Percentiles rank a stretch among this genome's conserved stretches.
Evolutionary conservation across 1,140 invertebrate genomes (phyloP).

Genomic region (Atta cephalotes): DNA sequence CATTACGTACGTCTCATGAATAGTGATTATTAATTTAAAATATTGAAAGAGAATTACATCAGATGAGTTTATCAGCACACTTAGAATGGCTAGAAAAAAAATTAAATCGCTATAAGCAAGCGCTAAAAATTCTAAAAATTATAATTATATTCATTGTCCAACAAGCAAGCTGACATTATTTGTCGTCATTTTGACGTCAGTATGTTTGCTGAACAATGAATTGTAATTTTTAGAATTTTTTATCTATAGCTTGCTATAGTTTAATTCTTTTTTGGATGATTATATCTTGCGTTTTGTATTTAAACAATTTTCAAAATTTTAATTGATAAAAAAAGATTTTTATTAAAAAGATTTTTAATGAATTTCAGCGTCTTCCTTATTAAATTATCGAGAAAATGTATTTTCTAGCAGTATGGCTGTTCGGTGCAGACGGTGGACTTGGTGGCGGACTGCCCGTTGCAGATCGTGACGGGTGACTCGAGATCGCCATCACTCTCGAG

Average conservation of each 20-base stretch:
- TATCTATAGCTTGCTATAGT: neutral
- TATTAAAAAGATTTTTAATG: neutral
- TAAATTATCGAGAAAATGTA: neutral
- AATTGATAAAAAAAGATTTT: neutral
- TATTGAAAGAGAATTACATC: neutral
- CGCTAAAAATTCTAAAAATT: neutral
- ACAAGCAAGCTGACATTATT: too few relatives aligned
- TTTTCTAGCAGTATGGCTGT: slow-evolving; percentile 76
- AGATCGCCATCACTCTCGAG: slow-evolving; percentile 72
- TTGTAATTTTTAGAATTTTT: too few relatives aligned
- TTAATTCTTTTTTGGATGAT: neutral
- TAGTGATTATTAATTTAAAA: slow-evolving; percentile 19
- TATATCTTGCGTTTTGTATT: neutral
- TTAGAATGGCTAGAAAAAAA: neutral
- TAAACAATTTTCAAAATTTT: neutral
- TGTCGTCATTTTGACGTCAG: too few relatives aligned
- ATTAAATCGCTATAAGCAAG: neutral
- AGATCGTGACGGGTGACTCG: slow-evolving; percentile 71
- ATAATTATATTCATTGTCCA: neutral
- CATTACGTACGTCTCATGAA: neutral
- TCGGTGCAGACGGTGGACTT: slow-evolving; percentile 80
- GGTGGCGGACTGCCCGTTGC: slow-evolving; percentile 80
- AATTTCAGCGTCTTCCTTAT: neutral
- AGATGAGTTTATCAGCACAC: neutral
- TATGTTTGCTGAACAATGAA: too few relatives aligned